phyloP scores from a whole-genome alignment of 2,888 invertebrate species.

The Colostygia pectinataria region DNA sequence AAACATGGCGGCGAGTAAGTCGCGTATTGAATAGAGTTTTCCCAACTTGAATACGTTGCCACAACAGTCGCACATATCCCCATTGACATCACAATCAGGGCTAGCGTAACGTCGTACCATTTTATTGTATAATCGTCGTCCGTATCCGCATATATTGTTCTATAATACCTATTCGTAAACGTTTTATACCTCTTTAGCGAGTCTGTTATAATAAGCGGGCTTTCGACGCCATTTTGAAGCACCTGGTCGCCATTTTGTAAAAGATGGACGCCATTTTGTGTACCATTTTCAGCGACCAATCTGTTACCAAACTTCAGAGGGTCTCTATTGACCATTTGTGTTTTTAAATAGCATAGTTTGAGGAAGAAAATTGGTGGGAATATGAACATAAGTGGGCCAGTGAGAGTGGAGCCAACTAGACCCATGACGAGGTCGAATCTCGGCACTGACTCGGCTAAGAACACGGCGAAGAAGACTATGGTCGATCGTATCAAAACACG shows the following conservation, averaged over 20 bases:
- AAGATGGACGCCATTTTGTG: conserved; percentile 5
- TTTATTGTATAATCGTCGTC: conserved; percentile 55
- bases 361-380: conserved; percentile 92
- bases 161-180: conserved; percentile 45
- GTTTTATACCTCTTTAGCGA: conserved; percentile 58
- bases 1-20: conserved; percentile 89
- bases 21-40: conserved; percentile 84
- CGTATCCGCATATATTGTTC: conserved; percentile 32
- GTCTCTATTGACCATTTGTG: conserved; percentile 38
- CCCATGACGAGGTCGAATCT: conserved; percentile 94
- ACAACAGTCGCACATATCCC: conserved; percentile 86
- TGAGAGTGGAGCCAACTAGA: conserved; percentile 91
- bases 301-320: conserved; percentile 20
- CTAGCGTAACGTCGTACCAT: conserved; percentile 78
- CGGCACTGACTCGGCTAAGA: conserved; percentile 92
- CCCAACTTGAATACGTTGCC: conserved; percentile 88
- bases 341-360: conserved; percentile 83
- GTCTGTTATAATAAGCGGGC: conserved; percentile 49
- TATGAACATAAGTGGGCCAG: conserved; percentile 92
- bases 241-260: conserved; percentile 6
- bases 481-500: conserved; percentile 88
- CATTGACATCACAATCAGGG: conserved; percentile 82
- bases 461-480: conserved; percentile 87
- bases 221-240: conserved; percentile 34
- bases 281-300: conserved; percentile 14